A percentile compares a stretch with the other conserved stretches of the same genome.
Conservation (phyloP, 2,888 invertebrate species). For the Macrophya annulata region DNA sequence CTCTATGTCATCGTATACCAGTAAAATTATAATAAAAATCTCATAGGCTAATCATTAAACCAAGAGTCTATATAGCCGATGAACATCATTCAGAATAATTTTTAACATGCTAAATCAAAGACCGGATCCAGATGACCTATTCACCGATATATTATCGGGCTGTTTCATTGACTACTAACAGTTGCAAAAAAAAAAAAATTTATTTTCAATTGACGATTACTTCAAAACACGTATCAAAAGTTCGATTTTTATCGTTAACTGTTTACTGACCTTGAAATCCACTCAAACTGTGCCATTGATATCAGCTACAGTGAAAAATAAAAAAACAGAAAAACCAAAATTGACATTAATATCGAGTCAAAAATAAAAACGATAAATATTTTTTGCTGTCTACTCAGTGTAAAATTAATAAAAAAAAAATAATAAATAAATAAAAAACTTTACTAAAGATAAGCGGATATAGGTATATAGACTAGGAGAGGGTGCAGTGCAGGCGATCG, state of each 20-base stretch:
- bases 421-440: neutral
- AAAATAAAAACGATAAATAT: too few relatives aligned
- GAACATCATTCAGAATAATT: neutral
- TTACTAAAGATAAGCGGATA: neutral
- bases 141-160: neutral
- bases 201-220: neutral
- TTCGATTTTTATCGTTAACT: neutral
- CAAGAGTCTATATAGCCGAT: neutral
- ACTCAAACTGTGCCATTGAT: neutral
- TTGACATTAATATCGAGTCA: neutral
- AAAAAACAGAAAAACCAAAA: neutral
- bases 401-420: neutral
- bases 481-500: neutral
- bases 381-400: neutral
- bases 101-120: neutral
- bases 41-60: neutral
- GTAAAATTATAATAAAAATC: neutral
- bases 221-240: neutral
- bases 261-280: neutral
- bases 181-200: neutral
- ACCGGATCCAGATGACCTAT: neutral
- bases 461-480: neutral
- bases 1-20: neutral
- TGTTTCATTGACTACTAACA: too few relatives aligned
- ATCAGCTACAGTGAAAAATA: neutral